Evolutionary conservation across 92 coral and sea anemone genomes (phyloP), one percentile per base, ranked within the genome.

Genomic region (Desmophyllum pertusum): DNA sequence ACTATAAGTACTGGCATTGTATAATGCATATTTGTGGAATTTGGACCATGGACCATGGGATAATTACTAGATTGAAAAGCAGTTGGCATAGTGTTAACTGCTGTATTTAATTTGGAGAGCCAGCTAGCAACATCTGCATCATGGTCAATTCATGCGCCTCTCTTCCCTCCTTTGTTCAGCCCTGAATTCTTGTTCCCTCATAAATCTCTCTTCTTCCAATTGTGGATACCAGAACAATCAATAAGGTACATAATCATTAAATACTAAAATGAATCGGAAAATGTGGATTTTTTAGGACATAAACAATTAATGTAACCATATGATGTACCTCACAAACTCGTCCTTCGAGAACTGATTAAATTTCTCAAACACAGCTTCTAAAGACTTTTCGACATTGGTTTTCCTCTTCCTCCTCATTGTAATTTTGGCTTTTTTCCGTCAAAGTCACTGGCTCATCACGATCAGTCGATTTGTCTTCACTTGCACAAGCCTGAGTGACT

Each of bases 81-180:
- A 65, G 68, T 62, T 62, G 68, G 68, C n/a, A 62, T 62, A 21
- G 68, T 62, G 68, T 62, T 62, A 62, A 62, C 68, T 62, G 33
- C 68, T 62, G 68, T 62, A 62, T 62, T 62, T 62, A n/a, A n/a
- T 31, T n/a, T 7, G 9, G 53, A 48, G 68, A n/a, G 68, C 33
- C 68, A 62, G 68, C 68, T 23, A 62, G 68, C 68, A 62, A 36
- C 68, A 62, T 62, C 68, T 62, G 31, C 68, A 62, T 21, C 68
- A 62, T 62, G 35, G 68, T 62, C 68, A 62, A 62, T 62, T 21
- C 68, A 62, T 62, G 68, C 35, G n/a, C 33, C 68, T 36, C 68
- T 62, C 68, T 62, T 62, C 68, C 68, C 68, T 62, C 68, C 68
- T 62, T 62, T 17, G 64, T 10, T n/a, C n/a, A n/a, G n/a, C n/a